phyloP scores from a whole-genome alignment of 1,140 invertebrate species.

The Ladona fulva region DNA sequence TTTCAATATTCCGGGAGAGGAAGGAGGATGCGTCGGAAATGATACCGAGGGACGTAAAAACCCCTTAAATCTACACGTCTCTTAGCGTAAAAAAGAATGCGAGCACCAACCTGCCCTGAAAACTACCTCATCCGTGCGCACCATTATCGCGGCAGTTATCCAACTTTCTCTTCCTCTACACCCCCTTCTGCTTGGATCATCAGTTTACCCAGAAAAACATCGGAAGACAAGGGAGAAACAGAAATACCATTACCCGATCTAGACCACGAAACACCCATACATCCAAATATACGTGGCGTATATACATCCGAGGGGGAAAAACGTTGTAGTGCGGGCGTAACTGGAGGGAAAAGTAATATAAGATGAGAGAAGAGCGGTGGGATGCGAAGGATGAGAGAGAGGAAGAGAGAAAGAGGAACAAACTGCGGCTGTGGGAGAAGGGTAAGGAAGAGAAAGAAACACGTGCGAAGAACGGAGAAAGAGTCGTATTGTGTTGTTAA shows the following conservation, averaged over 20 bases:
- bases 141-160: not conserved
- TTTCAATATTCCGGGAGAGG: not conserved
- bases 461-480: too few species aligned
- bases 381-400: not conserved
- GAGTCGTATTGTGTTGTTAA: too few species aligned
- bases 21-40: not conserved
- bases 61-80: not conserved
- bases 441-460: too few species aligned
- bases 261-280: not conserved
- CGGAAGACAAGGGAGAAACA: not conserved
- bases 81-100: not conserved
- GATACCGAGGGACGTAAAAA: not conserved
- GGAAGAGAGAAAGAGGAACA: not conserved
- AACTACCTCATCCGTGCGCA: not conserved
- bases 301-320: too few species aligned
- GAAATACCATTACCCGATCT: not conserved
- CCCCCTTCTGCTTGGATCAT: not conserved
- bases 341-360: not conserved
- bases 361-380: not conserved
- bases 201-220: not conserved
- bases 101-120: not conserved
- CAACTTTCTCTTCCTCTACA: not conserved
- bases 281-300: not conserved
- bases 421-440: too few species aligned
- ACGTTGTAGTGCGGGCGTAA: not conserved